Evolutionary conservation across 2,888 invertebrate genomes (phyloP).

Genomic region (Zaprionus obscuricornis): DNA sequence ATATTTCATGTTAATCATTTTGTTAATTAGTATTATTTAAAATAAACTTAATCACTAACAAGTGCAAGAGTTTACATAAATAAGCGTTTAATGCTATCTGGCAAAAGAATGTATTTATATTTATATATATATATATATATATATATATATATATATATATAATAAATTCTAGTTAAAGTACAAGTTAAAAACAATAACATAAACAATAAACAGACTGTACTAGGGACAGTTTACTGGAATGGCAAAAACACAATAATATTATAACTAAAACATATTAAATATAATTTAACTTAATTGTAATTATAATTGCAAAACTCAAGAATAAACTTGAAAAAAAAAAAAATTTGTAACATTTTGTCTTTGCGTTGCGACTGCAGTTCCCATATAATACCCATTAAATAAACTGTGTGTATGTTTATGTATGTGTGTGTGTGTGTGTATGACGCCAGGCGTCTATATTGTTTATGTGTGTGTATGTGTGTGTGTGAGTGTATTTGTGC

Average conservation of each 20-base stretch:
- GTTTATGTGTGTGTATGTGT: constrained; percentile 16
- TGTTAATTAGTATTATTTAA: constrained; percentile 23
- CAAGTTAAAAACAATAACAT: constrained; percentile 49
- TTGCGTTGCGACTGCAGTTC: constrained; percentile 72
- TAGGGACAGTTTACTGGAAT: constrained; percentile 56
- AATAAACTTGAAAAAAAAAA: constrained; percentile 25
- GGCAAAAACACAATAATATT: constrained; percentile 58
- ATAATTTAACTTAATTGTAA: background rate
- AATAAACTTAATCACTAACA: constrained; percentile 67
- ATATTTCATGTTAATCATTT: constrained; percentile 9
- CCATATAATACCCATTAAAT: constrained; percentile 67
- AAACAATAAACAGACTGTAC: constrained; percentile 48
- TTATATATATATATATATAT: constrained; percentile 12
- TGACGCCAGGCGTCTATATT: too few species aligned
- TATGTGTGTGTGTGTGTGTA: constrained; percentile 13
- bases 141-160: constrained; percentile 30
- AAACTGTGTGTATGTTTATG: constrained; percentile 28
- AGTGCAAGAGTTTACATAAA: constrained; percentile 67
- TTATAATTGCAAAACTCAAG: constrained; percentile 17
- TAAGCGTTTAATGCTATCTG: constrained; percentile 75
- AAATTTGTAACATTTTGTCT: constrained; percentile 52
- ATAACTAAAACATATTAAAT: constrained; percentile 19
- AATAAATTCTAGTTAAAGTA: constrained; percentile 15
- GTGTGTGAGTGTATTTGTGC: constrained; percentile 51
- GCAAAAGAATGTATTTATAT: constrained; percentile 38